Base-by-base conservation (phyloP, 1,140 invertebrate genomes). In the Drosophila malerkotliana region DNA sequence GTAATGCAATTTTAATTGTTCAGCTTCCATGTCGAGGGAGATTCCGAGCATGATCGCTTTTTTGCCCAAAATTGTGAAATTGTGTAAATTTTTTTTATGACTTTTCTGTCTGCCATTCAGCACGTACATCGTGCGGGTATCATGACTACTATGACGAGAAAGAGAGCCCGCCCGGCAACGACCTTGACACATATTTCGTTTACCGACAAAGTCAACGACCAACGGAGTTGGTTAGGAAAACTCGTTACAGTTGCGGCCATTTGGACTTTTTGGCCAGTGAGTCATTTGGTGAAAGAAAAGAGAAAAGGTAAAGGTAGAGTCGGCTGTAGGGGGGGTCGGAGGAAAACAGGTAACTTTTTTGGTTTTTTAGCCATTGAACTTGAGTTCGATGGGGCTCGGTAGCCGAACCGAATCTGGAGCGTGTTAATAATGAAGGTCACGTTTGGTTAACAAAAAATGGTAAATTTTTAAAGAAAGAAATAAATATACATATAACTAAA, bases 131-230 rank as follows among this genome's bases (percentile, higher is more conserved):
- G 18, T 14, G 10, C 49, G 32, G 68, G 45, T 49, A 55, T 34
- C 10, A 55, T 47, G 18, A 18, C 18, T 18, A 56, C 34, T 30
- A 63, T 37, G 37, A 1, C 45, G 30, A 57, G 60, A 54, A 34
- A 34, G 47, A 45, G 49, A 55, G 69, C 59, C 57, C 14, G 45
- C 41, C 32, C 60, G 53, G 39, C 53, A 21, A 21, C 57, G 81
- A 84, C 81, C 81, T 87, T 87, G 81, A 82, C 81, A 85, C 68
- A 85, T 59, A 72, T 69, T 69, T 53, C 26, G 12, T 15, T 9
- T 21, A 18, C 24, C 8, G 32, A 26, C 53, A 52, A 68, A 69
- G 66, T 69, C 66, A 69, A 69, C 66, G 66, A 69, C 66, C 66
- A 69, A 67, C 59, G 34, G 18, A 67, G 63, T 18, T 56, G 41